Evolutionary conservation across 1,140 invertebrate genomes (phyloP), one percentile per base, ranked within the genome.

Genomic region (Monomorium pharaonis): DNA sequence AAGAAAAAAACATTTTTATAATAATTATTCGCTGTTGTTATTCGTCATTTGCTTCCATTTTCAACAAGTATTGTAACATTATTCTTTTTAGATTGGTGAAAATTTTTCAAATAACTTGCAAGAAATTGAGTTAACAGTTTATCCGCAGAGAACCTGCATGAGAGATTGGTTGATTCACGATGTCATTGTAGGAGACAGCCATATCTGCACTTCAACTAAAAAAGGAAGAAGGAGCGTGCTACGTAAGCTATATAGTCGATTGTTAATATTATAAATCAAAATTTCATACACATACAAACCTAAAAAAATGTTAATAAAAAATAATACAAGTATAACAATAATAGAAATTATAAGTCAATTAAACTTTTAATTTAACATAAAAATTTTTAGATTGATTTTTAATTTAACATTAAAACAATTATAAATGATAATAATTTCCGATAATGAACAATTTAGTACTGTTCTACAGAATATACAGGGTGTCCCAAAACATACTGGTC

Each of bases 31-130:
- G 18, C 9, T 37, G 9, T 10, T 54, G 16, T 67, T 67, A 24
- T 67, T 21, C 2, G 2, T 37, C 4, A 37, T 37, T 37, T 37
- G 37, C 37, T 67, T 44, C 0, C n/a, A 33, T 51, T 1, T 6
- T 51, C 27, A 9, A 16, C n/a, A 54, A 9, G 1, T 54, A 42
- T 27, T 27, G 33, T 3, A 58, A 16, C 4, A 30, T 76, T 80
- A 44, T 37, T 24, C 3, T 75, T 87, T 85, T n/a, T 24, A 89
- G 88, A 16, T 58, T 14, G 51, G 27, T 47, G 75, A 3, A 37
- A 7, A 37, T 0, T 37, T 37, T 37, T 37, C 37, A 3, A 37
- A 37, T 37, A 37, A 42, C 1, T 70, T 90, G 18, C 88, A 89
- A 67, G 60, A 83, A 33, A 87, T 89, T 33, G 27, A 76, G 16